Base-by-base conservation (phyloP, 1,140 invertebrate genomes). In the Aplysia californica region DNA sequence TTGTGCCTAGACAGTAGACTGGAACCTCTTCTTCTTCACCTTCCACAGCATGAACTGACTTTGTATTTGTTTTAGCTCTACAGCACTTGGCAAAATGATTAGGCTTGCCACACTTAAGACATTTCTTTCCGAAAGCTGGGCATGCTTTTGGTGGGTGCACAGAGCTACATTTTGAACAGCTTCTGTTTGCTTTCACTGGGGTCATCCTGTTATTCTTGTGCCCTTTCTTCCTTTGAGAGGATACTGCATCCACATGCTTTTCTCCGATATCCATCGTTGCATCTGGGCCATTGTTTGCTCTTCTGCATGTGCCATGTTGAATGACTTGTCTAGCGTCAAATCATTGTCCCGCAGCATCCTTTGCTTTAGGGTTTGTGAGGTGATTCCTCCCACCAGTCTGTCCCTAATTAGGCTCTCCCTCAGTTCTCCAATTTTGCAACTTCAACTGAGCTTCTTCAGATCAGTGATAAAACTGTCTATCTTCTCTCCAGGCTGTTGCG, bases 391-490 rank as follows among this genome's bases (percentile, higher is more conserved):
- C 2, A 78, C 69, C 3, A 74, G 20, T 58, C 64, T 74, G 56
- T 78, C 76, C 4, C 70, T 5, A 26, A 78, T 36, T 39, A 73
- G 21, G 18, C 33, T 38, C 20, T 78, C 69, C 23, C n/a, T 56
- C 5, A 56, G 71, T 4, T 73, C 76, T 2, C 76, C 76, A 66
- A 74, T 74, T 26, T 78, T 61, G 29, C 70, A 78, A 18, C 5
- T 66, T 38, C 21, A 26, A 18, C 70, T 70, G 26, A 36, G 26
- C 29, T 38, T 74, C 2, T 59, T 18, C 15, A 74, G 44, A 29
- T 78, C 76, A 2, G 76, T 66, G 31, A 74, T 70, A 36, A 33
- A 78, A 20, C 66, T 36, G 55, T 74, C 76, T 23, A 78, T 39
- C 20, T 23, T 44, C 44, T 72, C 76, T 18, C 39, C 58, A 20